Evolutionary conservation across 2,888 invertebrate species (phyloP).

Genomic region (Blastobasis adustella): DNA sequence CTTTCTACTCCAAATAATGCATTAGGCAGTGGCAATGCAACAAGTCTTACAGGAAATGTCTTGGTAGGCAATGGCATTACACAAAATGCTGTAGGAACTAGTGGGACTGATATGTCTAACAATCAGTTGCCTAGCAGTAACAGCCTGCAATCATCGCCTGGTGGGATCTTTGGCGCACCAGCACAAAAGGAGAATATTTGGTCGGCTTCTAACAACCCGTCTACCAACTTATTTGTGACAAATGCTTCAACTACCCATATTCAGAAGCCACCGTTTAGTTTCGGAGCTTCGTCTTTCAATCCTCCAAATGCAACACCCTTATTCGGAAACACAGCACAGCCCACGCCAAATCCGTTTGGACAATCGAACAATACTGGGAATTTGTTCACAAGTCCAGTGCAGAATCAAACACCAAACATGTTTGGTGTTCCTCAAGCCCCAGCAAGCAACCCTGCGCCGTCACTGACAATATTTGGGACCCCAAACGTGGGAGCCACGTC

Average conservation of each 20-base stretch:
- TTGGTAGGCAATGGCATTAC: conserved; percentile 16
- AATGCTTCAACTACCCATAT: conserved; percentile 24
- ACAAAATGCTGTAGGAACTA: conserved; percentile 13
- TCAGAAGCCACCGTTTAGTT: conserved; percentile 42
- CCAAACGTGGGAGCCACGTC: conserved; percentile 25
- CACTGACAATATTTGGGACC: conserved; percentile 36
- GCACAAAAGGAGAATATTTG: conserved; percentile 43
- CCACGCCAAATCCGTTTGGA: conserved; percentile 37
- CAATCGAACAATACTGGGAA: conserved; percentile 24
- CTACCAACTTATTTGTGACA: conserved; percentile 32
- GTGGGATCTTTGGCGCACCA: conserved; percentile 30
- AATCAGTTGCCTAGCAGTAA: conserved; percentile 22
- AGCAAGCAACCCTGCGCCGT: conserved; percentile 20
- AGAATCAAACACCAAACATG: conserved; percentile 27
- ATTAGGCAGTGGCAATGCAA: conserved; percentile 16
- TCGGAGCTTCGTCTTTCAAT: conserved; percentile 37
- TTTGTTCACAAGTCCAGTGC: conserved; percentile 31
- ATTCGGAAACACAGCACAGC: conserved; percentile 29
- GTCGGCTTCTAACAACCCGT: conserved; percentile 22
- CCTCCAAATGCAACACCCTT: conserved; percentile 21
- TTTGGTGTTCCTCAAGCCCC: conserved; percentile 33
- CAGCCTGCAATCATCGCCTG: conserved; percentile 12
- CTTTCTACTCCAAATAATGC: conserved; percentile 4
- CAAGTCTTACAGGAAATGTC: conserved; percentile 6
- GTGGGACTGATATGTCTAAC: conserved; percentile 20